Evolutionary conservation across 2,113 vertebrate species (phyloP), one percentile per base, ranked within the genome.

Genomic region (Erpornis zantholeuca): DNA sequence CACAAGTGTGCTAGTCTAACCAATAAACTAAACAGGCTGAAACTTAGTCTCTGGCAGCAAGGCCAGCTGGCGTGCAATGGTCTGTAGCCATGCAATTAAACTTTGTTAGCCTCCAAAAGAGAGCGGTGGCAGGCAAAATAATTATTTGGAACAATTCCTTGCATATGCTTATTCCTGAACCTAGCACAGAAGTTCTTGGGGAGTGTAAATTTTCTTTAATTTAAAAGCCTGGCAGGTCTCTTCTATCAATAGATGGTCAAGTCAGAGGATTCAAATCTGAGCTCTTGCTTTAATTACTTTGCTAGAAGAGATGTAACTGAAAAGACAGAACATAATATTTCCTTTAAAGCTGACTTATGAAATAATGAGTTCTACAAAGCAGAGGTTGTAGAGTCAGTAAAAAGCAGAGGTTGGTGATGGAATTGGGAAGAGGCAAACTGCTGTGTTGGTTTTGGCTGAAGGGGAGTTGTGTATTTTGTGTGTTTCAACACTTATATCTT

Each of bases 31-130:
- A 89, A 36, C 44, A 63, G 33, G 21, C 81, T 84, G 73, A 87
- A 95, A 93, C 49, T 35, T 42, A 33, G 72, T 82, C 56, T 85
- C 79, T 88, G 65, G 38, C 50, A 85, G 53, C n/a, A 72, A 72
- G 45, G 40, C 73, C 85, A 92, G 75, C 77, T 96, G 92, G 77
- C 6, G 0, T 82, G 72, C 87, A 89, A 15, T 84, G 60, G 21
- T 68, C 87, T 93, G 22, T 72, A 70, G 79, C 89, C 79, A 29
- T 49, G 80, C 44, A 90, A 73, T 91, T 94, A 82, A 85, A 89
- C 28, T 69, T 61, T 69, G 47, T 86, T 81, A 73, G 49, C 23
- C 53, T 95, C 49, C 49, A 69, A 65, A 90, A 64, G 16, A 77
- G 47, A 69, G 50, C 12, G 18, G 17, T 80, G n/a, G 82, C 44